Base-by-base conservation (phyloP, 2,113 vertebrate species). In the Puma concolor region DNA sequence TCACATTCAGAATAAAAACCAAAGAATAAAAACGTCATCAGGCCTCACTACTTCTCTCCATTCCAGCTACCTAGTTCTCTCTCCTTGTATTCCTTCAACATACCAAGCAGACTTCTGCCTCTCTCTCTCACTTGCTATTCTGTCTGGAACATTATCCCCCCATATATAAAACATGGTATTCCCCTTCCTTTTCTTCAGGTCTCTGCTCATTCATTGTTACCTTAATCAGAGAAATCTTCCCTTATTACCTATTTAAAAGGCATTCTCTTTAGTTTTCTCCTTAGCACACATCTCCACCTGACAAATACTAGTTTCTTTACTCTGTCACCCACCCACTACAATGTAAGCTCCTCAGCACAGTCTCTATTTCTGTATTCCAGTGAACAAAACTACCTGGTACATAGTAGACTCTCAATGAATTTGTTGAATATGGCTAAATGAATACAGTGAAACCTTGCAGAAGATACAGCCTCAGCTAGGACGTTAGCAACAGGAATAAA, bases 1-100 rank as follows among this genome's bases (percentile, higher is more conserved):
- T n/a, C 66, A 88, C n/a, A 60, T 66, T 96, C 54, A 95, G 52
- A 86, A 94, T 41, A 88, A 88, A 91, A 82, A 15, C 1, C 15
- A 80, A 36, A 41, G 54, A 80, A 52, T 52, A 80, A 81, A 31
- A 54, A 85, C 10, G 71, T 71, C 8, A 64, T 33, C 19, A 10
- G 80, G 16, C 41, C 67, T 88, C 74, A 33, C 57, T 64, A 27
- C 27, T 29, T 41, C 50, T 83, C 52, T 63, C 52, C 21, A 38
- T 4, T 71, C 54, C 44, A 80, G 31, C 44, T 63, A 48, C 31
- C 8, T 14, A n/a, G 25, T 7, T 76, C 17, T 60, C 67, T 25
- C 63, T 93, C 67, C 66, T 16, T 52, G 66, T 67, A 33, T 71
- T 85, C 76, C 21, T 79, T 81, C 31, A 50, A 52, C 29, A 90